phyloP scores from a whole-genome alignment of 2,888 invertebrate genomes.

The Cantharis rufa region DNA sequence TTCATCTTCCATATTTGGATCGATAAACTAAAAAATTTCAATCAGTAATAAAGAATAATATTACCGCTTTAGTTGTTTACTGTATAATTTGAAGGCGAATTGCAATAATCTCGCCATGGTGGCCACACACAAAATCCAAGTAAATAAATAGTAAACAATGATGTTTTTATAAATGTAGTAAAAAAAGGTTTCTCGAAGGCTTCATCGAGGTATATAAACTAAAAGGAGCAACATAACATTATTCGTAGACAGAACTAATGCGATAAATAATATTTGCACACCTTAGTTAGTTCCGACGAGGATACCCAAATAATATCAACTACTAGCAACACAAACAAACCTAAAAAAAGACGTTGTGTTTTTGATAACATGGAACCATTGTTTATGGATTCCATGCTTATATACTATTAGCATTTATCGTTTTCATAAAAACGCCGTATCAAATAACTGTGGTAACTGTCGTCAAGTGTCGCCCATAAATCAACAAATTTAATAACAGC shows the following conservation, averaged over 20 bases:
- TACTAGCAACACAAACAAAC: constrained; percentile 82
- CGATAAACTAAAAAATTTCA: constrained; percentile 64
- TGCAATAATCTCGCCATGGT: constrained; percentile 86
- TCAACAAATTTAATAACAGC: not conserved
- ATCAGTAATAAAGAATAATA: not conserved
- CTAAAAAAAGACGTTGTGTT: constrained; percentile 78
- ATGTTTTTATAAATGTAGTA: constrained; percentile 92
- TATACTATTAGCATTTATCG: not conserved
- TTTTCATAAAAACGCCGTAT: not conserved
- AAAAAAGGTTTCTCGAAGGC: constrained; percentile 93
- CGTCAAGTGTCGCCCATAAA: not conserved
- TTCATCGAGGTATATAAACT: constrained; percentile 86
- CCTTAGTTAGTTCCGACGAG: constrained; percentile 93
- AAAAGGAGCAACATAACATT: constrained; percentile 50
- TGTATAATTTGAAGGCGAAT: constrained; percentile 66
- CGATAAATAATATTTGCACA: constrained; percentile 52
- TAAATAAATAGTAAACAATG: constrained; percentile 90
- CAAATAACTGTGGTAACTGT: not conserved
- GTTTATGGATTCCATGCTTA: constrained; percentile 44
- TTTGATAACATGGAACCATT: constrained; percentile 61
- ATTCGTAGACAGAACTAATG: not conserved
- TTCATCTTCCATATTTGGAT: constrained; percentile 78
- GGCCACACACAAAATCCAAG: constrained; percentile 86
- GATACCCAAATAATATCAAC: constrained; percentile 96
- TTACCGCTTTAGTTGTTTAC: constrained; percentile 61